Evolutionary conservation across 2,797 vertebrate species (phyloP), one percentile per base, ranked within the genome.

Genomic region (Chrosomus eos): DNA sequence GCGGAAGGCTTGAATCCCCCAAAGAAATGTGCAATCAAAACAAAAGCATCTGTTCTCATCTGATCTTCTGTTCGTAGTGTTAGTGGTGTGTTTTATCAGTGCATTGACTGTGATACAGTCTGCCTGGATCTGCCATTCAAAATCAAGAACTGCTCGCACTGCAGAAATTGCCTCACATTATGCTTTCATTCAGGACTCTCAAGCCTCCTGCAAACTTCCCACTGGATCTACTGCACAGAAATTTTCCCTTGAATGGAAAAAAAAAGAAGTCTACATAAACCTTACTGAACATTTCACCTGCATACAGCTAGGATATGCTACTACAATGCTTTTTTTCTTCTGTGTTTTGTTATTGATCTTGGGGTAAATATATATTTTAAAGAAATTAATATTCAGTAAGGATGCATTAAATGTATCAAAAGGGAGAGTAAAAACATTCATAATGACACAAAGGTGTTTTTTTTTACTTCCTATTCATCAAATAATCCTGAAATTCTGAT

Each of bases 71-170:
- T 36, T 51, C 1, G 26, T 5, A 28, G 28, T 13, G 74, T 83
- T 64, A 58, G 62, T 23, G 48, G 40, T 68, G 58, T 36, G 43
- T 67, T 64, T 83, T 77, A 83, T 58, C 62, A 70, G 33, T n/a
- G 28, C 2, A 14, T 36, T 75, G 60, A 67, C 16, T 83, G 73
- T 26, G 28, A 64, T 64, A 26, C 19, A 62, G 43, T 21, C 55
- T 60, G 53, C 38, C 13, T 2, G 48, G 28, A 53, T 68, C 28
- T 53, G 31, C 19, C 60, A 33, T 33, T 68, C 23, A 43, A 55
- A 60, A 62, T 77, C 55, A 11, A 62, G 55, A 43, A 28, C 40
- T 28, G 36, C 16, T 77, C 5, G 0, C 36, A 7, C 23, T 70
- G 66, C 79, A 77, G 33, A 80, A 36, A 64, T 82, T 13, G 31